These are phyloP conservation scores for Turdus rufiventris DNA, from an alignment of 2,113 vertebrate genomes.

Conservation along the genomic window DNA sequence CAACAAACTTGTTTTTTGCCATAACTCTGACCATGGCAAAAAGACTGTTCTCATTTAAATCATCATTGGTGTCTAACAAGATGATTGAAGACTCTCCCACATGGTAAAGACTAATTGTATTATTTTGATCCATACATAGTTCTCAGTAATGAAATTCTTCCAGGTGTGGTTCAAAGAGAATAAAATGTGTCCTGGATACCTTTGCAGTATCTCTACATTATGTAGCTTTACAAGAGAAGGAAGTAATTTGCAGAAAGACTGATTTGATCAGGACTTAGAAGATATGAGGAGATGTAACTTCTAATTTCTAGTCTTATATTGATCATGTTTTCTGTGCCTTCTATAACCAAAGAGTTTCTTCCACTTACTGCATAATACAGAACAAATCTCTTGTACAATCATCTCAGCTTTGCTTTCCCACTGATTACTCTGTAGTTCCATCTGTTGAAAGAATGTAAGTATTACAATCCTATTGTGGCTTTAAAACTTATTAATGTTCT, in stretches of 20 bases:
- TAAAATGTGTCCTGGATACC: not conserved
- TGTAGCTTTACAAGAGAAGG: not conserved
- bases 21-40: not conserved
- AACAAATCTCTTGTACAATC: not conserved
- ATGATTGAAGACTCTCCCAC: no score
- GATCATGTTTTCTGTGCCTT: not conserved
- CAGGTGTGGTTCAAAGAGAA: not conserved
- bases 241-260: not conserved
- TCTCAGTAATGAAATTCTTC: not conserved
- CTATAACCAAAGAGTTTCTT: not conserved
- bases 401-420: not conserved
- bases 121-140: not conserved
- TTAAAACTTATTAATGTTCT: not conserved
- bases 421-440: not conserved
- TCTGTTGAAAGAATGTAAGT: not conserved
- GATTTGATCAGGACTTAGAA: not conserved
- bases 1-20: not conserved
- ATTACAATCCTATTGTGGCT: not conserved
- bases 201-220: not conserved
- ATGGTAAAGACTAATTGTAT: not conserved
- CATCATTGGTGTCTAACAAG: no score
- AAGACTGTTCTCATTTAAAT: no score
- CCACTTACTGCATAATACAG: not conserved
- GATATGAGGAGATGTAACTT: not conserved
- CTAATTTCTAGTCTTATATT: not conserved